Conservation (phyloP, 2,797 vertebrate genomes). For the Poeciliopsis paucimaculata region DNA sequence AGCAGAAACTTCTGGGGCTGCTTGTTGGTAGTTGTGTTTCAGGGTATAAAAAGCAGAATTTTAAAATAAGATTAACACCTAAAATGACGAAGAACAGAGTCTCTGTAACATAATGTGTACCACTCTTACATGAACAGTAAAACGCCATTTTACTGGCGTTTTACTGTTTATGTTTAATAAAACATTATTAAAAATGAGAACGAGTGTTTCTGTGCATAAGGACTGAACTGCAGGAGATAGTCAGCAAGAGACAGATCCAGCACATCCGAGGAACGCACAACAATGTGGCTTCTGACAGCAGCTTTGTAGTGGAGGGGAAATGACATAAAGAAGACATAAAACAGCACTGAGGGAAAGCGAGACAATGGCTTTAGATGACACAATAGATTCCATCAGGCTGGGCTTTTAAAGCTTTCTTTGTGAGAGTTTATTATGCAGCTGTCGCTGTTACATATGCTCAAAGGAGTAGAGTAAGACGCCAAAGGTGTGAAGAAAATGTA, state of each 20-base stretch:
- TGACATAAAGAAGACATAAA: conserved; percentile 22
- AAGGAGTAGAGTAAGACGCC: conserved; percentile 65
- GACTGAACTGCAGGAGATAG: conserved; percentile 11
- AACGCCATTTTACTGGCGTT: not conserved
- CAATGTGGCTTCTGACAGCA: conserved; percentile 25
- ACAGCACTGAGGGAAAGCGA: conserved; percentile 7
- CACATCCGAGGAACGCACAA: conserved; percentile 10
- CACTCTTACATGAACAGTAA: not conserved
- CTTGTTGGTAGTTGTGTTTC: not conserved
- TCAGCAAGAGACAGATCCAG: not conserved
- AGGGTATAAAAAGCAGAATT: not conserved
- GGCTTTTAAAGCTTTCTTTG: conserved; percentile 60
- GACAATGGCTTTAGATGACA: conserved; percentile 40
- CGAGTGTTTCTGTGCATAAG: conserved; percentile 9
- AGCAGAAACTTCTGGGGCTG: not conserved
- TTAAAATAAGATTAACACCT: not conserved
- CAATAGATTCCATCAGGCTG: conserved; percentile 39
- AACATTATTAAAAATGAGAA: conserved; percentile 49
- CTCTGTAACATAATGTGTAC: not conserved
- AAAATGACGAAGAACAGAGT: not conserved
- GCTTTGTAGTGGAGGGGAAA: conserved; percentile 10
- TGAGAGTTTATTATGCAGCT: conserved; percentile 69
- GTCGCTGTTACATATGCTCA: conserved; percentile 49
- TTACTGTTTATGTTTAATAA: too few relatives aligned
- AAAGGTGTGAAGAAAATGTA: conserved; percentile 52